These are phyloP conservation scores for Lepidocyrtoides sp. DNA, from an alignment of 2,888 invertebrate genomes.

Conservation along the genomic window DNA sequence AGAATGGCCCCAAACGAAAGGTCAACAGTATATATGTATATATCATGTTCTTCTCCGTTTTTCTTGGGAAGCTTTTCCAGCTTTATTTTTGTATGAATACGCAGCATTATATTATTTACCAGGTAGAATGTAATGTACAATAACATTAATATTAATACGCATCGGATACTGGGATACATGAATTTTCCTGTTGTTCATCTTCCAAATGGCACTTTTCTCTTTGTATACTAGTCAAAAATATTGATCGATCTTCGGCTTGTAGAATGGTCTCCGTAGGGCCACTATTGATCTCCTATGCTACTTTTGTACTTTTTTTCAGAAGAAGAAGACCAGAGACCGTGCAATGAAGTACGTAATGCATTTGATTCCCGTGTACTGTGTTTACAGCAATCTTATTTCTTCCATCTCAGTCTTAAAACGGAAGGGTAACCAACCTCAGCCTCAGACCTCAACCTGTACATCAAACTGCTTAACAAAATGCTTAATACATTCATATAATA, in stretches of 20 bases:
- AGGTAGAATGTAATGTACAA: too few species aligned
- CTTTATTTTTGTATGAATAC: too few species aligned
- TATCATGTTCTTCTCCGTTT: too few species aligned
- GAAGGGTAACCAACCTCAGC: slow-evolving; percentile 36
- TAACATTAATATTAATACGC: not conserved
- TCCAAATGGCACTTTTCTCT: slow-evolving; percentile 68
- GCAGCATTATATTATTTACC: too few species aligned
- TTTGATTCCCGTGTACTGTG: not conserved
- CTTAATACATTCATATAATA: not conserved
- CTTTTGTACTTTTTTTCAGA: not conserved
- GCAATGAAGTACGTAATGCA: not conserved
- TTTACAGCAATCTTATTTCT: not conserved
- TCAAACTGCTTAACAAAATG: not conserved
- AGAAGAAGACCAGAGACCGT: not conserved
- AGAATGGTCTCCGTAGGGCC: slow-evolving; percentile 48
- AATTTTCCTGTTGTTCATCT: slow-evolving; percentile 43
- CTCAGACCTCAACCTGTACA: slow-evolving; percentile 30
- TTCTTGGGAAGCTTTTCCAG: too few species aligned
- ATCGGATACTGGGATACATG: not conserved
- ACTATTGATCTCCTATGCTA: slow-evolving; percentile 68
- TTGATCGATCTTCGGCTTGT: slow-evolving; percentile 70
- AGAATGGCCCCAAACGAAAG: too few species aligned
- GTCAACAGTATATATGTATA: too few species aligned
- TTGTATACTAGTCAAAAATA: slow-evolving; percentile 48
- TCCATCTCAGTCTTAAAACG: not conserved